Percentiles rank a stretch among this genome's conserved stretches.
These are phyloP conservation scores for Phasia obesa DNA, from an alignment of 2,888 invertebrate genomes.

Conservation along the genomic window DNA sequence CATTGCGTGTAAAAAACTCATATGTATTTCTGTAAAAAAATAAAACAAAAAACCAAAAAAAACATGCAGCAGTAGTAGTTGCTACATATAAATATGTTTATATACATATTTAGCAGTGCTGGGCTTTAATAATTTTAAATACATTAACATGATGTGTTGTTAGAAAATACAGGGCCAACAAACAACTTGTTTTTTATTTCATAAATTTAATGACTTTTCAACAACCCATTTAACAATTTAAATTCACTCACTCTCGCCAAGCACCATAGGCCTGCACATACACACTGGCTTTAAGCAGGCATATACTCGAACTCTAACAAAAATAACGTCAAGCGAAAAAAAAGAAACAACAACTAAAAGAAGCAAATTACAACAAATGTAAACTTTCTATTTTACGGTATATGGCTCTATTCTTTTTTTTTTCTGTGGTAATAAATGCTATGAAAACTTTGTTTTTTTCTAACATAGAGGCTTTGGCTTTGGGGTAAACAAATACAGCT, in stretches of 20 bases:
- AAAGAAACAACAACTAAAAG: background rate
- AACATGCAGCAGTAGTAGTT: constrained; percentile 2
- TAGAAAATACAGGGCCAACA: background rate
- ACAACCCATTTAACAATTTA: constrained; percentile 60
- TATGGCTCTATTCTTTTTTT: too few species aligned
- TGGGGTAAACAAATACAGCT: background rate
- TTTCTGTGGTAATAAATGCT: too few species aligned
- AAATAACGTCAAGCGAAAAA: background rate
- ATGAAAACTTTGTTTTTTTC: too few species aligned
- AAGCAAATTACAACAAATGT: too few species aligned
- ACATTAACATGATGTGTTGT: background rate
- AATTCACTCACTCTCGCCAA: background rate
- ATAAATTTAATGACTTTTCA: constrained; percentile 68
- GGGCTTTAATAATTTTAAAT: constrained; percentile 1
- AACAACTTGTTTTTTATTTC: constrained; percentile 33
- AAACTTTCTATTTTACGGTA: too few species aligned
- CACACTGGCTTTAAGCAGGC: background rate
- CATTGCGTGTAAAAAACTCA: constrained; percentile 61
- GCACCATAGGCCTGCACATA: background rate
- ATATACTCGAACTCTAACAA: background rate
- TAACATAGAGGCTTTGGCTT: too few species aligned
- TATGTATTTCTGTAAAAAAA: constrained; percentile 40
- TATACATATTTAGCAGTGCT: background rate
- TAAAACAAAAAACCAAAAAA: constrained; percentile 9
- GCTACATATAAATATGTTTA: constrained; percentile 14